Base-by-base conservation (phyloP, 1,140 invertebrate genomes). In the Caenorhabditis briggsae region DNA sequence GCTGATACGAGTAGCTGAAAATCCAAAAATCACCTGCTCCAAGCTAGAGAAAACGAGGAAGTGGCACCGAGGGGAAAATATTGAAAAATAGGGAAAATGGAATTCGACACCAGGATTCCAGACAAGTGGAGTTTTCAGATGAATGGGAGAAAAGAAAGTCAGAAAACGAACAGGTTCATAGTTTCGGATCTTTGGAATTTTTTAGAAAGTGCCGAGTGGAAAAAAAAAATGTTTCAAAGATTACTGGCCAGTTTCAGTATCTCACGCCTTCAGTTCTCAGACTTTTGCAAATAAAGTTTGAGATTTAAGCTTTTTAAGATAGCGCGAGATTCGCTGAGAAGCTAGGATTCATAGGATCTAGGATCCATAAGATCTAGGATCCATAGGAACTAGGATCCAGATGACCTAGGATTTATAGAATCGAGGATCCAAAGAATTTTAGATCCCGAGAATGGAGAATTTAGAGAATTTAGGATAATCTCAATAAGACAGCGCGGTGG, bases 221-320 rank as follows among this genome's bases (percentile, higher is more conserved):
- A 58, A 58, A 56, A 58, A 58, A 18, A 23, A 23, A 61, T 61
- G 59, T 61, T 61, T 61, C 59, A 33, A 20, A 6, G 59, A 61
- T 25, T 25, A 61, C 9, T 8, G 23, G 25, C 23, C 59, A 61
- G 16, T 53, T 53, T 53, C 50, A 14, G 50, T 8, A 14, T 61
- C 59, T 61, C 59, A 61, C 59, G 59, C 59, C 59, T 14, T 11
- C 59, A 20, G 2, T 11, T 53, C 50, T 53, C 11, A 61, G 59
- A 61, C 1, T 33, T 61, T 23, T 18, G 8, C 11, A 53, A 12
- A 53, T 53, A 12, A n/a, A n/a, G 50, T 61, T 12, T 25, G 59
- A 11, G 8, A 12, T 25, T 2, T 9, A 25, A 12, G 23, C 1
- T 61, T 61, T 61, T 11, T 14, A 2, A 23, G 20, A 61, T 11